Percentiles rank a stretch among this genome's conserved stretches.
phyloP scores from a whole-genome alignment of 2,797 vertebrate genomes.

The Corythornis leucogaster region DNA sequence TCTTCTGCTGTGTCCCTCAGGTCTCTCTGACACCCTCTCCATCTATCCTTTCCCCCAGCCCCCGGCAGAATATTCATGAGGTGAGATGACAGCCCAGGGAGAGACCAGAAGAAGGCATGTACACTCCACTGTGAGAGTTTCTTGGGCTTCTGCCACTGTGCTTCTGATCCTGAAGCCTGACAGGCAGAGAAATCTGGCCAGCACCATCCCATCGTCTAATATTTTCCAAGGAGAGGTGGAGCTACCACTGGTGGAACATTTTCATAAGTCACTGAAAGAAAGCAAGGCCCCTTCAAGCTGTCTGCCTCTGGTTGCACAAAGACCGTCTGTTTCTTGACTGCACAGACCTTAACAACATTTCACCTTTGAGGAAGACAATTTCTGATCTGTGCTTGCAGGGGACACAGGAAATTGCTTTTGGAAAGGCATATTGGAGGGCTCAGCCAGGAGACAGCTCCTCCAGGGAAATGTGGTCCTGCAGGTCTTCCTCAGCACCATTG shows the following conservation, averaged over 20 bases:
- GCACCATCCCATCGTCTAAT: background rate
- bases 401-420: background rate
- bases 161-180: slow-evolving; percentile 53
- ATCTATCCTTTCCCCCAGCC: background rate
- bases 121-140: background rate
- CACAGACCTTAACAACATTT: background rate
- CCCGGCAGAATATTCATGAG: slow-evolving; percentile 31
- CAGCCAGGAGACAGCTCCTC: background rate
- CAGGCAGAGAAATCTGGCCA: slow-evolving; percentile 41
- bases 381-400: background rate
- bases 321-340: background rate
- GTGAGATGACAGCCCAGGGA: background rate
- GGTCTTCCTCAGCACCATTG: background rate
- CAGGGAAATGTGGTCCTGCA: background rate
- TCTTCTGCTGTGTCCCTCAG: background rate
- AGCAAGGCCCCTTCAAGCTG: background rate
- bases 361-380: background rate
- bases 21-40: slow-evolving; percentile 11
- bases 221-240: slow-evolving; percentile 58
- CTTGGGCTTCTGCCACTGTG: slow-evolving; percentile 65
- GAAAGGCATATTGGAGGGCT: background rate
- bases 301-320: background rate
- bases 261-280: slow-evolving; percentile 15
- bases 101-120: slow-evolving; percentile 40
- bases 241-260: background rate